Conservation (phyloP, 2,888 invertebrate genomes). For the Bembecia ichneumoniformis region DNA sequence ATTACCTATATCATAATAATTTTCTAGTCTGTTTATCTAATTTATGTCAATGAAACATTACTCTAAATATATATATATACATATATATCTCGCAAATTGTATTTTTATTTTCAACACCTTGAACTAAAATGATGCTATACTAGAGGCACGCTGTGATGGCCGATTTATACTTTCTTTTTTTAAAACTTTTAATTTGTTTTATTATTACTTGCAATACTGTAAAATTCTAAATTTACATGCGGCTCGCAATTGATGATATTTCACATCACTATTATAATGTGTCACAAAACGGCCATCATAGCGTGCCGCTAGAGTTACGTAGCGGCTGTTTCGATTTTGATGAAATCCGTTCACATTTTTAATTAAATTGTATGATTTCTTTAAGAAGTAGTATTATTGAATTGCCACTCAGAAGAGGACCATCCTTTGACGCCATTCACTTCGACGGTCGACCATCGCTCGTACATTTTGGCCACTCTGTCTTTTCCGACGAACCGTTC, state of each 20-base stretch:
- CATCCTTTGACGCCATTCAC: constrained; percentile 76
- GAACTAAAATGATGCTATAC: too few relatives aligned
- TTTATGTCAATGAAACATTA: constrained; percentile 40
- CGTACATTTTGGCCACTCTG: constrained; percentile 72
- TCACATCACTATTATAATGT: too few relatives aligned
- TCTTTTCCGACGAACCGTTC: constrained; percentile 73
- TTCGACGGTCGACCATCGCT: constrained; percentile 70
- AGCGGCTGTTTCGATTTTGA: too few relatives aligned
- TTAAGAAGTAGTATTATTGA: constrained; percentile 52
- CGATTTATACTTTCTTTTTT: too few relatives aligned
- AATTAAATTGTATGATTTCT: neutral
- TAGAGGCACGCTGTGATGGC: too few relatives aligned
- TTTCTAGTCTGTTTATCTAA: constrained; percentile 38
- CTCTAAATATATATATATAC: constrained; percentile 56
- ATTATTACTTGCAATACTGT: too few relatives aligned
- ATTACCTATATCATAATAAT: constrained; percentile 3
- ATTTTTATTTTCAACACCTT: constrained; percentile 8
- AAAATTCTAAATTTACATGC: too few relatives aligned
- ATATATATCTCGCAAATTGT: constrained; percentile 38
- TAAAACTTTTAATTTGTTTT: too few relatives aligned
- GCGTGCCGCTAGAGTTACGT: too few relatives aligned
- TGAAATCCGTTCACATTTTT: too few relatives aligned
- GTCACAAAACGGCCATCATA: too few relatives aligned
- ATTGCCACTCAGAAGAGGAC: constrained; percentile 78
- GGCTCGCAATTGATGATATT: too few relatives aligned